Conservation (phyloP, 2,797 vertebrate species). For the Rhinella marina region DNA sequence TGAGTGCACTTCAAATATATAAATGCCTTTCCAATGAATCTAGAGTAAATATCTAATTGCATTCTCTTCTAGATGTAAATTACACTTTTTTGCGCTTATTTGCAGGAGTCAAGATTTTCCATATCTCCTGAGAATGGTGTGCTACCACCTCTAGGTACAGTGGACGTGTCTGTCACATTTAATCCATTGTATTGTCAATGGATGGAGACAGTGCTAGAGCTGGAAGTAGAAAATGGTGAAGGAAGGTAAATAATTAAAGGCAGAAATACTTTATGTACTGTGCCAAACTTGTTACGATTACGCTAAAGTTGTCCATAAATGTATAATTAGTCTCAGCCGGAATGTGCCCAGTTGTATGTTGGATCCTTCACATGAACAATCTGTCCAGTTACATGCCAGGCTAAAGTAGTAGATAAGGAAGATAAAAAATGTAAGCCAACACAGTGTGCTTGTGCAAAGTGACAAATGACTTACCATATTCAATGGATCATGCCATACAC, state of each 20-base stretch:
- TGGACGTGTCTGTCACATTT: slow-evolving; percentile 79
- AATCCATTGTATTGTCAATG: slow-evolving; percentile 74
- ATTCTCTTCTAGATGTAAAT: background rate
- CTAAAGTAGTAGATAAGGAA: too few relatives aligned
- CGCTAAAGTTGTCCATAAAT: too few relatives aligned
- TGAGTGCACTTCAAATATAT: background rate
- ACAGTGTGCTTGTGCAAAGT: too few relatives aligned
- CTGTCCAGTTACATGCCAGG: too few relatives aligned
- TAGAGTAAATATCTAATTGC: background rate
- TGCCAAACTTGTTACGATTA: background rate
- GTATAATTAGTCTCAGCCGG: too few relatives aligned
- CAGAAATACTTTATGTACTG: background rate
- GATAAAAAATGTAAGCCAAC: too few relatives aligned
- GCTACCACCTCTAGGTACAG: slow-evolving; percentile 75
- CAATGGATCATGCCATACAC: too few relatives aligned
- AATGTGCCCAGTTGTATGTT: too few relatives aligned
- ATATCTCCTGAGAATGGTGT: slow-evolving; percentile 79
- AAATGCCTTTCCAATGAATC: background rate
- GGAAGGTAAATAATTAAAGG: slow-evolving; percentile 78
- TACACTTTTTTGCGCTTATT: background rate
- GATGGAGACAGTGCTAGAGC: slow-evolving; percentile 81
- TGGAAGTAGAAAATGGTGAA: slow-evolving; percentile 83
- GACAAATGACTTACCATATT: too few relatives aligned
- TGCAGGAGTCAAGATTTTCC: slow-evolving; percentile 74
- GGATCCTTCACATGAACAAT: too few relatives aligned